Evolutionary conservation across 2,797 vertebrate genomes (phyloP).

Genomic region (Cryptoprocta ferox): DNA sequence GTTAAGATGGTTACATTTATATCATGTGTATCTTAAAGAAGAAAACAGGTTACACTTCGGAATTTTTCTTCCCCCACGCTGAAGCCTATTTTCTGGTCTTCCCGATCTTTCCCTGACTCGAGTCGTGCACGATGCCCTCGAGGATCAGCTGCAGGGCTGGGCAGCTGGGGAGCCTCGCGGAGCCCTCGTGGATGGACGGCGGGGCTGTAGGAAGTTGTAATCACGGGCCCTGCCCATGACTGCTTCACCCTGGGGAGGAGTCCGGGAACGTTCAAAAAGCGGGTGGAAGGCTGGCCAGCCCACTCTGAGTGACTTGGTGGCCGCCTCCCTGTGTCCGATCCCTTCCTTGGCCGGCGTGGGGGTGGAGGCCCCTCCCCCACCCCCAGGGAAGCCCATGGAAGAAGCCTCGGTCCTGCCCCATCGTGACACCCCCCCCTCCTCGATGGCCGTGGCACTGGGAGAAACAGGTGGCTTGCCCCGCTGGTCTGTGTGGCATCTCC

Average conservation of each 20-base stretch:
- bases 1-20: neutral
- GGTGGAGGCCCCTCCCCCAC: neutral
- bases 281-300: neutral
- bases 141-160: fast-evolving
- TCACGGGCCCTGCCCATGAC: fast-evolving
- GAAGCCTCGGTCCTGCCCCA: neutral
- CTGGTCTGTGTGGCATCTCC: fast-evolving
- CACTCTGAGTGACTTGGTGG: neutral
- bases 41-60: neutral
- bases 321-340: neutral
- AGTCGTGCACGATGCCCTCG: fast-evolving
- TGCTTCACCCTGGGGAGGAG: neutral
- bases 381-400: neutral
- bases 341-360: neutral
- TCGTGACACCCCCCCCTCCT: neutral
- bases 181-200: fast-evolving
- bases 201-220: no score
- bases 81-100: neutral
- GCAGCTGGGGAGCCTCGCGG: fast-evolving
- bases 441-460: neutral
- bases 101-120: neutral
- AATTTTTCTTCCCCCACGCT: no score
- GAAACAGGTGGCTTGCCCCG: fast-evolving
- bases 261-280: neutral
- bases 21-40: neutral